Evolutionary conservation across 2,888 invertebrate species (phyloP), one percentile per base, ranked within the genome.

Genomic region (Drosophila yooni): DNA sequence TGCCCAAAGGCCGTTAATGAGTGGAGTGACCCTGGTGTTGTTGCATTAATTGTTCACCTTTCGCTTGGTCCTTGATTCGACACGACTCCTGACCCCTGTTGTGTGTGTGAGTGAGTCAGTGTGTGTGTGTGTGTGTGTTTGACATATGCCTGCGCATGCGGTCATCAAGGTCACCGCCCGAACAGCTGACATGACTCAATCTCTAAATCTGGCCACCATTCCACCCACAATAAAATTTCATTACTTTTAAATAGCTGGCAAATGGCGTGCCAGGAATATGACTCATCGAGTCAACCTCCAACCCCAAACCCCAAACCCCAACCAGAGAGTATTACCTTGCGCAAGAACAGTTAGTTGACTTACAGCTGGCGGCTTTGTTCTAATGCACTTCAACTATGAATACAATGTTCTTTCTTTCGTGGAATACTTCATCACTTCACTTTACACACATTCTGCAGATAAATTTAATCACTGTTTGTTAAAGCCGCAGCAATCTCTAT

Each of bases 141-240:
- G 68, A 61, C 70, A 70, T 75, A 73, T 79, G 79, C 81, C 74
- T 66, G 88, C 87, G 87, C 87, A 84, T 84, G 83, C 87, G 87
- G 84, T 89, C 72, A 78, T 60, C 89, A 84, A 89, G 88, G 89
- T 87, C 87, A 60, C 61, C 60, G 62, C 59, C 74, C 70, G 61
- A 79, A 81, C 81, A 79, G 68, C 78, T 79, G 78, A 76, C 81
- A 73, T 81, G 77, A 79, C 67, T 81, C 78, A 78, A 72, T 62
- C 61, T 33, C n/a, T 38, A 61, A 51, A 51, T 51, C 27, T 36
- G 25, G 36, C 46, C 56, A 46, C 29, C 31, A 25, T 29, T 25
- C 54, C 38, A 7, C 46, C 21, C 10, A 33, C 57, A 50, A 59
- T 57, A 48, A 51, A 73, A 58, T 51, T 61, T 52, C n/a, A 51